Base-by-base conservation (phyloP, 2,113 vertebrate genomes). In the Campylorhamphus procurvoides region DNA sequence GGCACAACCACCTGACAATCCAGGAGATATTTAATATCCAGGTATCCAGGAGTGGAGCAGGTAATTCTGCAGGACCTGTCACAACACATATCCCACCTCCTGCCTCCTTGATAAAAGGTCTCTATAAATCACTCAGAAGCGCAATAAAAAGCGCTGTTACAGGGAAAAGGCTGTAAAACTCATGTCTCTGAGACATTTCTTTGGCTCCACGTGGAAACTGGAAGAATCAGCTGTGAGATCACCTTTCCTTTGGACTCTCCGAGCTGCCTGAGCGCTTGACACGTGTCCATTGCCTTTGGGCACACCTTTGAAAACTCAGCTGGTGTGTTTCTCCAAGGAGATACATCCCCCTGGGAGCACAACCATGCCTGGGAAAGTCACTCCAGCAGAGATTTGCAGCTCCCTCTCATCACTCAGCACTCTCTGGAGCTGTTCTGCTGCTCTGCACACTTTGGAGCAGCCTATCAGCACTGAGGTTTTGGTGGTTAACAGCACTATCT, bases 401-500 rank as follows among this genome's bases (percentile, higher is more conserved):
- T 81, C 73, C 44, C 39, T 63, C 10, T 3, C 33, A 18, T 5
- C 2, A 0, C 27, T 55, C 40, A 24, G 24, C 50, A 15, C 50
- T 55, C 25, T 52, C 64, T 63, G 24, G 22, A 39, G 75, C 76
- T 72, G 64, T 60, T 63, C 47, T 28, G 31, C 62, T 58, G 47
- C 8, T 64, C 44, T 89, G 90, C 69, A 67, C 62, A 68, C 52
- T 84, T 14, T 55, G 81, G 56, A 78, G 28, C 62, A 86, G 71
- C 7, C 4, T 78, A 89, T 96, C 94, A 85, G 91, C 17, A 0
- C 71, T 97, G 97, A 98, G 97, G 97, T 97, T 98, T 98, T 95
- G 93, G 95, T 94, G 97, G 97, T 94, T 96, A 88, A 94, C 95
- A 91, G 86, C 87, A 11, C 84, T 94, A 74, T 79, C 95, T 93